A percentile compares a stretch with the other conserved stretches of the same genome.
Conservation (phyloP, 1,140 invertebrate genomes). For the Leptestheria dahalacensis region DNA sequence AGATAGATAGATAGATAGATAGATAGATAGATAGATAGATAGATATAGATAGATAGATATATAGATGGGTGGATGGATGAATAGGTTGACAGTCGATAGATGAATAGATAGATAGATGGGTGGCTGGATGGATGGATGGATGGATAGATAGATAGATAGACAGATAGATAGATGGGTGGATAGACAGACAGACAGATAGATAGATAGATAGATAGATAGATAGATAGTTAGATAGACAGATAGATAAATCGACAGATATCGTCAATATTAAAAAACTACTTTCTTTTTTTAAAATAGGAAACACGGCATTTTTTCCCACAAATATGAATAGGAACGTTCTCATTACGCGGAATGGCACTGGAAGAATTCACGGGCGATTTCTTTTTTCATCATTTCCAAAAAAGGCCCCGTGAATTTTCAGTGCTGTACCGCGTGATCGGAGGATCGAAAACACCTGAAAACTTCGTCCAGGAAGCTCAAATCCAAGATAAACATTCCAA, state of each 20-base stretch:
- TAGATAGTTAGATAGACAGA: no score
- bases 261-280: no score
- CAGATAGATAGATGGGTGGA: neutral
- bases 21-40: no score
- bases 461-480: neutral
- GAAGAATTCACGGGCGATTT: constrained; percentile 27
- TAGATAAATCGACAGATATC: no score
- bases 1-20: no score
- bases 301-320: no score
- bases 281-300: no score
- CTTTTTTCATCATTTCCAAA: constrained; percentile 4
- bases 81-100: neutral
- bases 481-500: neutral
- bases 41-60: no score
- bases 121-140: neutral
- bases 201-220: no score
- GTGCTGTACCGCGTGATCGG: constrained; percentile 22
- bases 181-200: no score
- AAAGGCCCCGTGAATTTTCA: constrained; percentile 26
- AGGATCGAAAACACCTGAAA: neutral
- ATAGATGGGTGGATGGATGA: no score
- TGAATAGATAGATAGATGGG: neutral
- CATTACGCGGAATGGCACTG: constrained; percentile 25
- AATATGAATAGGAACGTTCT: no score
- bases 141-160: neutral